Evolutionary conservation across 2,888 invertebrate species (phyloP).

Genomic region (Apamea epomidion): DNA sequence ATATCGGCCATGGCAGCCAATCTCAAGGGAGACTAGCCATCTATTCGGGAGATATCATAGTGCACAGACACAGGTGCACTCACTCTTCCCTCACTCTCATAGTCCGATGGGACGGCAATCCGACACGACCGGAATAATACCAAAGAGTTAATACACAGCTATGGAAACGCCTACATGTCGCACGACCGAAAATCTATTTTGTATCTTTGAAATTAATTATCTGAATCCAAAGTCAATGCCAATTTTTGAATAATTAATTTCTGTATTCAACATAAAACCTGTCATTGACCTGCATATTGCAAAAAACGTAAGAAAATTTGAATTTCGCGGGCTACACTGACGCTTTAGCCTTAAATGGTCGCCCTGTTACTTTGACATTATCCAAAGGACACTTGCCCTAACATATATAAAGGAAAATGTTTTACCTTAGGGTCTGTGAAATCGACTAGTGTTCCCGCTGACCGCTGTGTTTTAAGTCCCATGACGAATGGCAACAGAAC

Average conservation of each 20-base stretch:
- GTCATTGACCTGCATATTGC: neutral
- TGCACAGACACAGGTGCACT: no score
- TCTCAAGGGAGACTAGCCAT: no score
- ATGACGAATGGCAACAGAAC: constrained; percentile 68
- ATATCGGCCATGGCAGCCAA: no score
- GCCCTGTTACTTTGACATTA: neutral
- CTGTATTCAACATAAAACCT: neutral
- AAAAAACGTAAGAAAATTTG: neutral
- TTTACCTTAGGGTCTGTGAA: constrained; percentile 85
- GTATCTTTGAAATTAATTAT: no score
- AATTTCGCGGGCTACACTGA: neutral
- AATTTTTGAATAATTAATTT: no score
- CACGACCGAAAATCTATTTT: neutral
- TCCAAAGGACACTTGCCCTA: neutral
- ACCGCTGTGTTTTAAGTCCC: constrained; percentile 59
- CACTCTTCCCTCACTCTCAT: no score
- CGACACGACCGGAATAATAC: neutral
- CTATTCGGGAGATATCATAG: no score
- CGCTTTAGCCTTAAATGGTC: neutral
- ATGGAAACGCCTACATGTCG: neutral
- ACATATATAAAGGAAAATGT: neutral
- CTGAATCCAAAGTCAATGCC: no score
- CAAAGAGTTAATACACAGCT: neutral
- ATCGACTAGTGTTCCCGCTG: constrained; percentile 83
- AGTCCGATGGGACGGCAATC: no score